Percentiles rank a stretch among this genome's conserved stretches.
phyloP scores from a whole-genome alignment of 2,888 invertebrate genomes.

The Lepeophtheirus nordmannii region DNA sequence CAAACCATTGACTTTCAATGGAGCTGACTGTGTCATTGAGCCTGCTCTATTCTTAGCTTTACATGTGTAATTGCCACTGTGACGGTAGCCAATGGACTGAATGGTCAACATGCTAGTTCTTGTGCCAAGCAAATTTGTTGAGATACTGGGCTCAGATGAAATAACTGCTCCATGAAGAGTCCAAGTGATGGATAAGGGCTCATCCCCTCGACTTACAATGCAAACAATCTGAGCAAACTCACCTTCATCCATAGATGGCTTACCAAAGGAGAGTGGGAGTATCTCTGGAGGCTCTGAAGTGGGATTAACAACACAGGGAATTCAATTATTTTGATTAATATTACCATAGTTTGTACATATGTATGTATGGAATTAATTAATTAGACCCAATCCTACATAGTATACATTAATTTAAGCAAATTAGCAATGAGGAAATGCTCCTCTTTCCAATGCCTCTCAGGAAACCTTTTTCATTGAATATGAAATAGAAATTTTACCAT shows the following conservation, averaged over 20 bases:
- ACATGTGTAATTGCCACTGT: conserved; percentile 30
- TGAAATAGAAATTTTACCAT: conserved; percentile 38
- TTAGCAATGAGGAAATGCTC: no score
- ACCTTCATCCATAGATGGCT: conserved; percentile 26
- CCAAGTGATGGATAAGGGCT: conserved; percentile 28
- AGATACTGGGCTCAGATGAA: conserved; percentile 25
- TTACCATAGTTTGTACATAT: no score
- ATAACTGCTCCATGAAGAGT: conserved; percentile 26
- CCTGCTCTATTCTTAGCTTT: conserved; percentile 29
- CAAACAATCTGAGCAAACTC: conserved; percentile 28
- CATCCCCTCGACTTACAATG: conserved; percentile 28
- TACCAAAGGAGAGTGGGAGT: conserved; percentile 42
- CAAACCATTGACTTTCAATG: conserved; percentile 28
- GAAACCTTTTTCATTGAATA: neutral
- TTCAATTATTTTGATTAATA: neutral
- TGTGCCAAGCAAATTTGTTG: conserved; percentile 27
- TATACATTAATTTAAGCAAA: no score
- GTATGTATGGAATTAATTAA: neutral
- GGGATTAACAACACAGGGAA: no score
- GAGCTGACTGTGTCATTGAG: conserved; percentile 26
- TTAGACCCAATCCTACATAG: neutral
- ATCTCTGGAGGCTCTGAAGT: conserved; percentile 45
- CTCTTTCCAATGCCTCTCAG: neutral
- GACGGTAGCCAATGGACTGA: conserved; percentile 29
- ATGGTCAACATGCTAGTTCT: conserved; percentile 29